phyloP scores from a whole-genome alignment of 2,888 invertebrate species.

The Drosophila lutescens region DNA sequence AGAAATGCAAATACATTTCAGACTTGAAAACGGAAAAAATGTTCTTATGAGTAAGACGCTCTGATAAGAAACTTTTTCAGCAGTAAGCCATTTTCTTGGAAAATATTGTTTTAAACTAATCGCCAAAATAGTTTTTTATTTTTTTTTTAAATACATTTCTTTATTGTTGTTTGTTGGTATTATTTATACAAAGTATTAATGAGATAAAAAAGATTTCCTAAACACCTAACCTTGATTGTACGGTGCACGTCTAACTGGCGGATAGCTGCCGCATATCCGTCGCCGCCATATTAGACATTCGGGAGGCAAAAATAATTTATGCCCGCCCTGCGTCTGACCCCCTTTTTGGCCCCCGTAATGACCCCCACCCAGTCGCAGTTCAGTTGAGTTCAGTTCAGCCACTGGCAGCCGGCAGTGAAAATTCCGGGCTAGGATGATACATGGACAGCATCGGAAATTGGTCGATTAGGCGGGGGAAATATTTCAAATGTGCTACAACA shows the following conservation, averaged over 20 bases:
- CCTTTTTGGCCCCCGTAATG: neutral
- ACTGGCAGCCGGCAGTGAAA: conserved; percentile 14
- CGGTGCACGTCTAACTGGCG: conserved; percentile 37
- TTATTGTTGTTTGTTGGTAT: too few relatives aligned
- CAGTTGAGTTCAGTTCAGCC: neutral
- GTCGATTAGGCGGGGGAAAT: conserved; percentile 35
- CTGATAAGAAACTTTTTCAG: too few relatives aligned
- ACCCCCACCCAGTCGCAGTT: neutral
- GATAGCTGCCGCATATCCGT: conserved; percentile 56
- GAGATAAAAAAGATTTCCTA: neutral
- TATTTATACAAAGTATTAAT: too few relatives aligned
- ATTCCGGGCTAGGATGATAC: conserved; percentile 29
- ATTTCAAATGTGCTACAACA: conserved; percentile 4
- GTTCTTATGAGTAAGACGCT: too few relatives aligned
- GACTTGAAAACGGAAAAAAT: too few relatives aligned
- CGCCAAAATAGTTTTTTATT: too few relatives aligned
- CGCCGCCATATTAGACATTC: conserved; percentile 70
- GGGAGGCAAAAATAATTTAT: conserved; percentile 74
- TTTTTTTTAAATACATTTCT: too few relatives aligned
- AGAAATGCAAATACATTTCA: neutral
- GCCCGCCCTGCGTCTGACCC: conserved; percentile 43
- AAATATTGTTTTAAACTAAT: too few relatives aligned
- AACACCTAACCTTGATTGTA: conserved; percentile 4
- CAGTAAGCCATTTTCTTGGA: too few relatives aligned
- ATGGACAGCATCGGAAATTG: conserved; percentile 39